These are phyloP conservation scores for Drosophila kikkawai DNA, from an alignment of 1,140 invertebrate species.

Conservation along the genomic window DNA sequence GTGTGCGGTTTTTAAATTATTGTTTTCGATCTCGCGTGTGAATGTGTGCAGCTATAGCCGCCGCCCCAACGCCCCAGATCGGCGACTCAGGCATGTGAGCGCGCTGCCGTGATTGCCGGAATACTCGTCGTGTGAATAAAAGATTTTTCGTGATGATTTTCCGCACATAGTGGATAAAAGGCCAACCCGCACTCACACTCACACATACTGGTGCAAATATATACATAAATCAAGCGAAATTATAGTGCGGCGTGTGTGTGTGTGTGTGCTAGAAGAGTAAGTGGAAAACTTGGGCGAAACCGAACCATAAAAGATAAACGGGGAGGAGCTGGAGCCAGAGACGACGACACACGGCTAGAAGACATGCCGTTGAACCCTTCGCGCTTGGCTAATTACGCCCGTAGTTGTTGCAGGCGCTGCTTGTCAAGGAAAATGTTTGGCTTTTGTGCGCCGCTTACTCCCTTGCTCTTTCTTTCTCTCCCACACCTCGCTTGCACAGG, in stretches of 20 bases:
- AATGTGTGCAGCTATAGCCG: conserved; percentile 8
- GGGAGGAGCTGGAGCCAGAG: conserved; percentile 16
- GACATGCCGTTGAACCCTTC: conserved; percentile 67
- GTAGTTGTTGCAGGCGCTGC: conserved; percentile 21
- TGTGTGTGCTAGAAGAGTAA: conserved; percentile 31
- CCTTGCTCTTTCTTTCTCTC: conserved; percentile 35
- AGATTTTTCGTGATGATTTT: conserved; percentile 52
- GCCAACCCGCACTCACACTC: conserved; percentile 38
- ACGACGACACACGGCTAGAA: conserved; percentile 20
- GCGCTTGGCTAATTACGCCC: conserved; percentile 72
- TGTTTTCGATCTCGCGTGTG: conserved; percentile 31
- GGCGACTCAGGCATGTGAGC: conserved; percentile 28
- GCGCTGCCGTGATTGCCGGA: conserved; percentile 14
- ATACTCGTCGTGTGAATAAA: conserved; percentile 28
- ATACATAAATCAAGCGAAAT: conserved; percentile 54
- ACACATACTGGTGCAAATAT: conserved; percentile 35
- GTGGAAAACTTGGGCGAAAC: conserved; percentile 43
- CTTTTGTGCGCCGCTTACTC: conserved; percentile 52
- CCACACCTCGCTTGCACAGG: conserved; percentile 11
- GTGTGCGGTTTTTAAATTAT: conserved; percentile 29
- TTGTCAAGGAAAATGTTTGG: conserved; percentile 46
- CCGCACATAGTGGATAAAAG: conserved; percentile 45
- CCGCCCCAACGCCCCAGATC: conserved; percentile 15
- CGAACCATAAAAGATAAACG: conserved; percentile 37
- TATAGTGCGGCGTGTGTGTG: conserved; percentile 31